A percentile compares a stretch with the other conserved stretches of the same genome.
Evolutionary conservation across 2,113 vertebrate species (phyloP).

Genomic region (Ailuropoda melanoleuca): DNA sequence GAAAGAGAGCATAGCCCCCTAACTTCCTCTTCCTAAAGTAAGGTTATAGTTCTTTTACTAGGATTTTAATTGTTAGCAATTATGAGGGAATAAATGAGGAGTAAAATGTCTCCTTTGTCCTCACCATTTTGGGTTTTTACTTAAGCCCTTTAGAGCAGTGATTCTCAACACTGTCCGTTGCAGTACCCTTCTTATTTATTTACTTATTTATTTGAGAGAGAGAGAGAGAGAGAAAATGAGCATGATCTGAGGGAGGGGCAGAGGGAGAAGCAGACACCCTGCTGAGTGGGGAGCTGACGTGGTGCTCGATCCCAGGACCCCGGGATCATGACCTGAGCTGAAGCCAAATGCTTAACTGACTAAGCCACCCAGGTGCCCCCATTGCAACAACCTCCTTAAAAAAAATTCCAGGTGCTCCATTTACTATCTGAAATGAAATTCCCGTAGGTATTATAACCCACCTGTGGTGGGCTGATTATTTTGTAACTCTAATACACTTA

Average conservation of each 20-base stretch:
- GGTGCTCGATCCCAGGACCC: neutral
- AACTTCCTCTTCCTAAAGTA: neutral
- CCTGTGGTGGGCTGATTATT: neutral
- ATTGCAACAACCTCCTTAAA: neutral
- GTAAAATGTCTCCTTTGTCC: neutral
- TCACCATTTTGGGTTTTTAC: neutral
- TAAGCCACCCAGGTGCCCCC: neutral
- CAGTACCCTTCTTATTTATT: neutral
- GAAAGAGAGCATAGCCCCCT: neutral
- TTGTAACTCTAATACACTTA: neutral
- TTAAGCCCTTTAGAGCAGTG: neutral
- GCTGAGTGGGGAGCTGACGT: neutral
- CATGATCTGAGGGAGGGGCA: neutral
- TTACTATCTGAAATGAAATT: constrained; percentile 17
- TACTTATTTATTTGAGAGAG: too few species aligned
- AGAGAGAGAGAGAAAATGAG: too few species aligned
- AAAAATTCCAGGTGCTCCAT: neutral
- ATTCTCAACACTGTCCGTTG: neutral
- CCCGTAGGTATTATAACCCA: neutral
- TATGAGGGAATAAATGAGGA: neutral
- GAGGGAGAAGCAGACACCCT: neutral
- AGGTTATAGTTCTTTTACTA: neutral
- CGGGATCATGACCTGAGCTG: neutral
- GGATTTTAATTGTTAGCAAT: neutral
- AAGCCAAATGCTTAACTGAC: neutral